These are phyloP conservation scores for Pseudococcus jackbeardsleyi DNA, from an alignment of 2,888 invertebrate species.

Conservation along the genomic window DNA sequence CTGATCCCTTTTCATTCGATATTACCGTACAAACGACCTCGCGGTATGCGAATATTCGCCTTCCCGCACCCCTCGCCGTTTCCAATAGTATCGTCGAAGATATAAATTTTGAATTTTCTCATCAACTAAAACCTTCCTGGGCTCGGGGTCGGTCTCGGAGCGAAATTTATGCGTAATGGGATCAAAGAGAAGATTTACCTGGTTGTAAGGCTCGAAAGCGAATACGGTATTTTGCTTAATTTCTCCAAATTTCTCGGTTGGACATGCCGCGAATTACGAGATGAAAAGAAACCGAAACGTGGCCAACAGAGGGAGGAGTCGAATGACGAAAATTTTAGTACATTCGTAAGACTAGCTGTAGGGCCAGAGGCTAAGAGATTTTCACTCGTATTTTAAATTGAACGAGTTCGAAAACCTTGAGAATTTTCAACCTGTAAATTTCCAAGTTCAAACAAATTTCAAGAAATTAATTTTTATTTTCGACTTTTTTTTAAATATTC, in stretches of 20 bases:
- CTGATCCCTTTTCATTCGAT: slow-evolving; percentile 29
- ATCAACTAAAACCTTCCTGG: background rate
- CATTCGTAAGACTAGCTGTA: too few relatives aligned
- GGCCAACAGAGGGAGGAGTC: background rate
- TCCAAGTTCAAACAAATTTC: too few relatives aligned
- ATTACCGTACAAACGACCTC: slow-evolving; percentile 31
- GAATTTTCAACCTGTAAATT: too few relatives aligned
- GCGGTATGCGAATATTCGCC: background rate
- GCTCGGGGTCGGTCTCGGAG: background rate
- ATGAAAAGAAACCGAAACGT: background rate
- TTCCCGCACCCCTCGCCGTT: background rate
- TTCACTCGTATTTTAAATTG: too few relatives aligned
- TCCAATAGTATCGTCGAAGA: background rate
- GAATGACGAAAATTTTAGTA: too few relatives aligned
- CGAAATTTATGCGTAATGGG: background rate
- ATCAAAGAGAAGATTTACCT: background rate
- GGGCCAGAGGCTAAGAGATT: too few relatives aligned
- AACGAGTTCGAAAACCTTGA: too few relatives aligned
- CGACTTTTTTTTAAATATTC: too few relatives aligned
- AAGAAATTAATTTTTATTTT: too few relatives aligned
- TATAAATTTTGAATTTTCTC: slow-evolving; percentile 52
- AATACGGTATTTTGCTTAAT: background rate
- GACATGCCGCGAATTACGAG: background rate
- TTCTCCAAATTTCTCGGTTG: background rate
- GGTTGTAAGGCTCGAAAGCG: background rate